Conservation (phyloP, 2,888 invertebrate genomes). For the Emmelina monodactyla region DNA sequence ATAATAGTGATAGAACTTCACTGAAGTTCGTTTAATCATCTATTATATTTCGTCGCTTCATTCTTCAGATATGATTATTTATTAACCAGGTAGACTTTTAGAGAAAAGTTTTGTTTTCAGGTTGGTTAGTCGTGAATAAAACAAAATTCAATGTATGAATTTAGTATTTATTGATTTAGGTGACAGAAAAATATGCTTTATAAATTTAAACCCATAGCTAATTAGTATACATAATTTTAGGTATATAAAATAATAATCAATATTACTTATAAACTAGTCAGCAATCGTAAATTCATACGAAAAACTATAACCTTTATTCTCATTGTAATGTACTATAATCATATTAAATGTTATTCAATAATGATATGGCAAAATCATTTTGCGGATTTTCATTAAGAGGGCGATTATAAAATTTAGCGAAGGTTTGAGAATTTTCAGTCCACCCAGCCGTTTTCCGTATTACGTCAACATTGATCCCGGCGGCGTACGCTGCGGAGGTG, state of each 20-base stretch:
- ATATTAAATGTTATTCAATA: no score
- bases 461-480: conserved; percentile 7
- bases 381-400: background rate
- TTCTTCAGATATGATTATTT: conserved; percentile 3
- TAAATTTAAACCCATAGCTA: background rate
- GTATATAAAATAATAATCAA: background rate
- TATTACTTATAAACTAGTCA: no score
- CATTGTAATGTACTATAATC: background rate
- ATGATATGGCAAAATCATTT: conserved; percentile 1
- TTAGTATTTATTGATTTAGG: background rate
- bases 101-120: background rate
- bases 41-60: conserved; percentile 9
- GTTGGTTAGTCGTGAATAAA: no score
- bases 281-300: no score
- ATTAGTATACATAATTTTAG: background rate
- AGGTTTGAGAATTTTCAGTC: conserved; percentile 6
- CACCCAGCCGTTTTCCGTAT: conserved; percentile 11
- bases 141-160: background rate
- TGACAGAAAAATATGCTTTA: no score
- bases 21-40: conserved; percentile 7
- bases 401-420: conserved; percentile 10
- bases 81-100: conserved; percentile 1
- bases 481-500: conserved; percentile 5
- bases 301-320: background rate
- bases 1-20: conserved; percentile 7